Evolutionary conservation across 2,113 vertebrate genomes (phyloP), one percentile per base, ranked within the genome.

Genomic region (Platanista minor): DNA sequence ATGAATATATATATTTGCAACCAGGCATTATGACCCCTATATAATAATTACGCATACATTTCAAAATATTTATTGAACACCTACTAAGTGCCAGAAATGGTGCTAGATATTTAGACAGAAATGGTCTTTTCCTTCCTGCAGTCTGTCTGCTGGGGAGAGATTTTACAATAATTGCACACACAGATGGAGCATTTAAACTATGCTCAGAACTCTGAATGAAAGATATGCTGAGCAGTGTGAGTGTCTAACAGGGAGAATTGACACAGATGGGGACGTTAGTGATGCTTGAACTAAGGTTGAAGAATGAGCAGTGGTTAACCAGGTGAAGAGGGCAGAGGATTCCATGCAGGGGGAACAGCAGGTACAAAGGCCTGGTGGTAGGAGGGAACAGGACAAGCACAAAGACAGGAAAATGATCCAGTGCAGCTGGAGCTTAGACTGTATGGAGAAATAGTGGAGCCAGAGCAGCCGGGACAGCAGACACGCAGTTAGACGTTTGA

Each of bases 151-250:
- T 82, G 13, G 59, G 43, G 39, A 92, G 20, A 14, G 82, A 62
- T 31, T 90, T 62, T 52, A n/a, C 3, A 62, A 2, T 10, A 62
- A 39, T 12, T 17, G 46, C 15, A 39, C 17, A 49, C 8, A 41
- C 36, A n/a, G 64, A 14, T 27, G 36, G 21, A 64, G 67, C 36
- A 15, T 15, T n/a, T 25, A 12, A 69, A 25, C 15, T 23, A 2
- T 61, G 41, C 36, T n/a, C 43, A 69, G 11, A 10, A 41, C 3
- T 17, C 39, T 15, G 75, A 82, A 29, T 78, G 25, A 20, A 46
- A 61, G 23, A 29, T 18, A 29, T 1, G 3, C 36, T 33, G 39
- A 54, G 0, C 12, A 57, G 2, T 12, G 3, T 20, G 23, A 18
- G 2, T 18, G 8, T 64, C 62, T 27, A 12, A 91, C 25, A 12